Conservation (phyloP, 1,140 invertebrate species). For the Nilaparvata lugens region DNA sequence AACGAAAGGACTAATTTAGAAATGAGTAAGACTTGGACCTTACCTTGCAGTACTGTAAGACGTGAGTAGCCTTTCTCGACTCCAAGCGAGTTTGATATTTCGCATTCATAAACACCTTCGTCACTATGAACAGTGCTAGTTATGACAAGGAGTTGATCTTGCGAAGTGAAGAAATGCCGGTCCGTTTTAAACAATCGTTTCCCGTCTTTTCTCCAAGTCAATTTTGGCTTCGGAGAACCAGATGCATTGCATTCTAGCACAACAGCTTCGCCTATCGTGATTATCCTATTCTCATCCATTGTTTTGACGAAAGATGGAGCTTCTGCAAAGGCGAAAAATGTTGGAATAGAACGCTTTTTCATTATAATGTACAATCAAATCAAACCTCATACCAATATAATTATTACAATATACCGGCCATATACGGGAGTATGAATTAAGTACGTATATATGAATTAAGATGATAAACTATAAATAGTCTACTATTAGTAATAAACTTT, state of each 20-base stretch:
- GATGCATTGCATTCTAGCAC: constrained; percentile 81
- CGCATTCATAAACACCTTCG: constrained; percentile 80
- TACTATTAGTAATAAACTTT: no score
- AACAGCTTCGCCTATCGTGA: constrained; percentile 62
- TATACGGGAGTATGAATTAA: no score
- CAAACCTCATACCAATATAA: no score
- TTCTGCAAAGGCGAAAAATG: constrained; percentile 49
- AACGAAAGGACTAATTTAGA: no score
- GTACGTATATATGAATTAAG: no score
- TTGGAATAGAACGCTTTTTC: no score
- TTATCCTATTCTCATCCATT: constrained; percentile 70
- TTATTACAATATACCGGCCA: no score
- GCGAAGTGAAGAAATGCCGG: constrained; percentile 70
- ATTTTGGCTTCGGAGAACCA: constrained; percentile 73
- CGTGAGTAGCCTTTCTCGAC: constrained; percentile 45
- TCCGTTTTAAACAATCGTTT: constrained; percentile 51
- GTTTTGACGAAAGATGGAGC: constrained; percentile 74
- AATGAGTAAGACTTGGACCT: constrained; percentile 8
- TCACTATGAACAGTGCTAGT: constrained; percentile 65
- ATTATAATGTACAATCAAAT: no score
- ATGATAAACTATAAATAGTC: no score
- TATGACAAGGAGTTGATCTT: constrained; percentile 81
- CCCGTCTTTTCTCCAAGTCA: constrained; percentile 86
- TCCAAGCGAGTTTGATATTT: constrained; percentile 76
- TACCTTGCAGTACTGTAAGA: constrained; percentile 46